phyloP scores from a whole-genome alignment of 1,140 invertebrate species.

The Lanistes nyassanus region DNA sequence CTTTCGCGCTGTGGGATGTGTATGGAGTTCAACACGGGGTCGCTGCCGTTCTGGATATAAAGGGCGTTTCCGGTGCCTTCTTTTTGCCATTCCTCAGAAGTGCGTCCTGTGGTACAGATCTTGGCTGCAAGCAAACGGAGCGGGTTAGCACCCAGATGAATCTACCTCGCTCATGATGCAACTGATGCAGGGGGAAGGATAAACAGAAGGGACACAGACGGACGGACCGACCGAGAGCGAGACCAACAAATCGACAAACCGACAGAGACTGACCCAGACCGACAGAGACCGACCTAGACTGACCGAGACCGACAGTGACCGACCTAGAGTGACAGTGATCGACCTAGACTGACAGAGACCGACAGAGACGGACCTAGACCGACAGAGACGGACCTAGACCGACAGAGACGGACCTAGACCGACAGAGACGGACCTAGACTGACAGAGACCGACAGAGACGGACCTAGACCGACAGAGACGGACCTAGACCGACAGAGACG shows the following conservation, averaged over 20 bases:
- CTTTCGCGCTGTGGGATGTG: conserved; percentile 44
- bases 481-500: too few species aligned
- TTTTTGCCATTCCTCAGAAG: conserved; percentile 23
- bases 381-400: too few species aligned
- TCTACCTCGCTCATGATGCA: too few species aligned
- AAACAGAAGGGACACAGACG: neutral
- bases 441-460: neutral
- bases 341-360: too few species aligned
- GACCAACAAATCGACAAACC: neutral
- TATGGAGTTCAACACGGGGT: conserved; percentile 41
- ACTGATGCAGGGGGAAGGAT: neutral
- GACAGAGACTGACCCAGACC: neutral
- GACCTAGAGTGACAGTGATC: too few species aligned
- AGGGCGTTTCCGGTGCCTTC: conserved; percentile 56
- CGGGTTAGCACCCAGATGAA: neutral
- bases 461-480: neutral
- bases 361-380: neutral
- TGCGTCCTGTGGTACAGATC: conserved; percentile 46
- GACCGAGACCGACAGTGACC: neutral
- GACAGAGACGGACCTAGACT: neutral
- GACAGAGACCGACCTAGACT: neutral
- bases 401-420: neutral
- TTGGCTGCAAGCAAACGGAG: conserved; percentile 27
- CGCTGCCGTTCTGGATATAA: conserved; percentile 58
- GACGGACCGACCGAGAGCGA: neutral